phyloP scores from a whole-genome alignment of 2,113 vertebrate genomes.

The Garra rufa region DNA sequence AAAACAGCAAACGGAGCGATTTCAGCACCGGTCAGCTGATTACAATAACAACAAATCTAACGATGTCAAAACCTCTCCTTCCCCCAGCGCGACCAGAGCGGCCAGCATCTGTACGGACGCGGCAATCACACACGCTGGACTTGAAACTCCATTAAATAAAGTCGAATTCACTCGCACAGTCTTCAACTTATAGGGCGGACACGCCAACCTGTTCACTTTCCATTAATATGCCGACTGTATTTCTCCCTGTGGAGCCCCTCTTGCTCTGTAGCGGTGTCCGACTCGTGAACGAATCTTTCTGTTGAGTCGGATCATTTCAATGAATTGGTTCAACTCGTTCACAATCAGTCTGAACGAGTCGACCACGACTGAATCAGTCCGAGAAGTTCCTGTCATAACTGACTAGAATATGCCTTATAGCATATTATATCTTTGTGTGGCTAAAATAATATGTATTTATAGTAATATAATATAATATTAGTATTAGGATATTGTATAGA shows the following conservation, averaged over 20 bases:
- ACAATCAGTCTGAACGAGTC: neutral
- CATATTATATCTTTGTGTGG: neutral
- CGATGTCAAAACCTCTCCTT: constrained; percentile 35
- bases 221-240: neutral
- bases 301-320: neutral
- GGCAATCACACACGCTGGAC: constrained; percentile 7
- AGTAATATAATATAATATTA: too few species aligned
- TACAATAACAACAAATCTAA: constrained; percentile 43
- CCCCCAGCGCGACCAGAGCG: constrained; percentile 19
- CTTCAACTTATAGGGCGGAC: neutral
- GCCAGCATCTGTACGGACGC: constrained; percentile 61
- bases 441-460: neutral
- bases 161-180: neutral
- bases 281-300: neutral
- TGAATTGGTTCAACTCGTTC: neutral
- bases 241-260: constrained; percentile 9
- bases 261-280: neutral
- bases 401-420: neutral
- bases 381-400: too few species aligned
- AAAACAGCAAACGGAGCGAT: constrained; percentile 4
- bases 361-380: neutral
- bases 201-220: neutral
- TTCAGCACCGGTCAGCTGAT: constrained; percentile 23
- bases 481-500: too few species aligned
- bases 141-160: neutral